Evolutionary conservation across 2,113 vertebrate genomes (phyloP), one percentile per base, ranked within the genome.

Genomic region (Pachypanchax playfairii): DNA sequence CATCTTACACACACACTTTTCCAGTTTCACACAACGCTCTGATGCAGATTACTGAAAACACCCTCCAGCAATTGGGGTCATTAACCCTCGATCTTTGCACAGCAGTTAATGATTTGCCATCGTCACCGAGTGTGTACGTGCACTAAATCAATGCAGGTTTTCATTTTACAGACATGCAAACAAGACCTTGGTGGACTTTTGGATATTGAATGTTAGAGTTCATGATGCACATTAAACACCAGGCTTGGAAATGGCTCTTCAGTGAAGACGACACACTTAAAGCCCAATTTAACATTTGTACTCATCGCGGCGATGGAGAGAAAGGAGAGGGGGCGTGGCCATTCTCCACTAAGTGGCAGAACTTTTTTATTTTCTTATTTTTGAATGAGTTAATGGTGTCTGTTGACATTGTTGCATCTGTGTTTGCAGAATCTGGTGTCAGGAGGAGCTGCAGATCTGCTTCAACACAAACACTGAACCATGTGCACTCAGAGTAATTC

Each of bases 21-120:
- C 42, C 65, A 43, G 47, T 67, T 62, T 65, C 17, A 50, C 50
- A 52, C 77, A 36, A 60, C 50, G 55, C 49, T 35, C 50, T 25
- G 68, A 74, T 73, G 43, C 69, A 68, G 42, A 70, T 82, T 53
- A 63, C 66, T 65, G 7, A 52, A 55, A 48, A 33, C 39, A 26
- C 60, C 57, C 55, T 13, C 31, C 36, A 71, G 75, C 62, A 72
- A 67, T 65, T 25, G 5, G 43, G 78, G 71, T 71, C 83, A 72
- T 86, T 85, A 75, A 81, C 62, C 75, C 22, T 17, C 5, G 50
- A 53, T 73, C 72, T 70, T 71, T 85, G 63, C 65, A 50, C 56
- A 54, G 67, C 59, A 33, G 67, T 81, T 65, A 85, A 87, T 83
- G 73, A 81, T 87, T 83, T 68, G 25, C 47, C 41, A 33, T 67